These are phyloP conservation scores for Kuschelorhynchus macadamiae DNA, from an alignment of 2,888 invertebrate genomes.

Conservation along the genomic window DNA sequence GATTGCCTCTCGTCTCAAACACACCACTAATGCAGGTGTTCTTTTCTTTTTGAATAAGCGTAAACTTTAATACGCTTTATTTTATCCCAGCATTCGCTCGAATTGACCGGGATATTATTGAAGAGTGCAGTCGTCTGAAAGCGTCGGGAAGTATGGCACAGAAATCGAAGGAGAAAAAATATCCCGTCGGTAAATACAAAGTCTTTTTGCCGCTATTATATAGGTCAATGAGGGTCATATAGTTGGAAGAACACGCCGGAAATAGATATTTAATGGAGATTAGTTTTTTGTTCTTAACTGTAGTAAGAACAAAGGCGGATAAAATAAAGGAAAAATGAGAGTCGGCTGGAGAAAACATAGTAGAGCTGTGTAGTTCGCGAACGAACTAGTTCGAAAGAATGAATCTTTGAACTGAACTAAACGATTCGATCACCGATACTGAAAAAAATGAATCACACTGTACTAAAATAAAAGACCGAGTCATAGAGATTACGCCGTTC, in stretches of 20 bases:
- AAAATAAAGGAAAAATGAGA: too few species aligned
- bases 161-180: constrained; percentile 22
- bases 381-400: too few species aligned
- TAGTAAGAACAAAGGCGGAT: background rate
- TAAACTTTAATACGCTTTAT: constrained; percentile 18
- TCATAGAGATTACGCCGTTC: too few species aligned
- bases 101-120: constrained; percentile 13
- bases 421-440: too few species aligned
- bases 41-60: constrained; percentile 20
- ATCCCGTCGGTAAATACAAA: constrained; percentile 21
- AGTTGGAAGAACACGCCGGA: constrained; percentile 7
- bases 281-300: background rate
- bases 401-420: too few species aligned
- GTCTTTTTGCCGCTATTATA: constrained; percentile 28
- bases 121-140: constrained; percentile 10
- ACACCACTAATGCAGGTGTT: constrained; percentile 23
- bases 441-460: too few species aligned
- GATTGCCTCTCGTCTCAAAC: constrained; percentile 16
- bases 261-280: constrained; percentile 20
- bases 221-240: constrained; percentile 25
- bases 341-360: too few species aligned
- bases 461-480: too few species aligned
- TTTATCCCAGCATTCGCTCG: constrained; percentile 21
- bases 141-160: constrained; percentile 23
- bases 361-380: too few species aligned